Evolutionary conservation across 1,140 invertebrate species (phyloP).

Genomic region (Nylanderia fulva): DNA sequence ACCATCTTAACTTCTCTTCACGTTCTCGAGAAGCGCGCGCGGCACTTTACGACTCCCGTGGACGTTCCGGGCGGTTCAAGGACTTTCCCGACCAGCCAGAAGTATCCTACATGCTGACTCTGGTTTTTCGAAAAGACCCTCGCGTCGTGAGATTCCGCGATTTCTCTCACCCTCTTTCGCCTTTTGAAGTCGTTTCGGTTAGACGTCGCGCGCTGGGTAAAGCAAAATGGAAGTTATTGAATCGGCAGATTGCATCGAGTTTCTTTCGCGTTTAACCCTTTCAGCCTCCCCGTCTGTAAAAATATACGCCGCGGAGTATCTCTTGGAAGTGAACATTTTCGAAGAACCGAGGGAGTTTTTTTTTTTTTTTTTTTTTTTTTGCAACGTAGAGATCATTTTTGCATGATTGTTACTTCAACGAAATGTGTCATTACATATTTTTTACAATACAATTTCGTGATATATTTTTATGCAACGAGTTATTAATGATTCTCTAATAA

Average conservation of each 20-base stretch:
- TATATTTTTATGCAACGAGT: too few species aligned
- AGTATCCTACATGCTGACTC: constrained; percentile 65
- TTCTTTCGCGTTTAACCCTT: constrained; percentile 30
- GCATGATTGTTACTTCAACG: too few species aligned
- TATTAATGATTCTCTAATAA: too few species aligned
- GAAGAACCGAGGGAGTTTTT: background rate
- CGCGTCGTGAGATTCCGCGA: constrained; percentile 28
- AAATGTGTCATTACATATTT: background rate
- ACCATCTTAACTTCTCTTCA: constrained; percentile 57
- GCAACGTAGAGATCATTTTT: background rate
- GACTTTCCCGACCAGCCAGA: constrained; percentile 37
- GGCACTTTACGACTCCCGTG: constrained; percentile 61
- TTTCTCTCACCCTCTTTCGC: constrained; percentile 34
- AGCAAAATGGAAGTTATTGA: constrained; percentile 52
- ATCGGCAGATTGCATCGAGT: constrained; percentile 18
- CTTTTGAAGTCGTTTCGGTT: constrained; percentile 44
- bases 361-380: too few species aligned
- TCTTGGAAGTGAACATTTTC: background rate
- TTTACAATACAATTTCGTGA: too few species aligned
- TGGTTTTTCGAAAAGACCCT: constrained; percentile 33
- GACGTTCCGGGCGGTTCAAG: constrained; percentile 60
- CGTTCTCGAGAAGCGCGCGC: constrained; percentile 53
- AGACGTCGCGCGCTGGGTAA: background rate
- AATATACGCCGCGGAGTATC: background rate
- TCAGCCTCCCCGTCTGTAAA: background rate